These are phyloP conservation scores for Proisotoma minuta DNA, from an alignment of 2,888 invertebrate genomes.

Conservation along the genomic window DNA sequence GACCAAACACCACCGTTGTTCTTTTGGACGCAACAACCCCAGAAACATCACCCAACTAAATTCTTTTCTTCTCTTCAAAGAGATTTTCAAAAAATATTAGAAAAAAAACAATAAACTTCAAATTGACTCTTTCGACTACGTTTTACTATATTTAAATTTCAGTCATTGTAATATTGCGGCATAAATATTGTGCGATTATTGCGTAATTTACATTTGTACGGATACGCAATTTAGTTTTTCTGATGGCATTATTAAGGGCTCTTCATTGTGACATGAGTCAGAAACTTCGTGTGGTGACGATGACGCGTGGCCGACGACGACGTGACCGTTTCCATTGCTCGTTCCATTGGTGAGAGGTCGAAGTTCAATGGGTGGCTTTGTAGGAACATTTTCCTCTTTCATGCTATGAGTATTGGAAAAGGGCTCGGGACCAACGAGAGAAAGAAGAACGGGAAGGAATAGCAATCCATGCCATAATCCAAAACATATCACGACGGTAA, in stretches of 20 bases:
- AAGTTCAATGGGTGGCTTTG: neutral
- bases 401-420: constrained; percentile 48
- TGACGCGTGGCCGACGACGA: neutral
- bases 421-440: constrained; percentile 65
- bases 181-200: too few species aligned
- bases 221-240: neutral
- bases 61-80: too few species aligned
- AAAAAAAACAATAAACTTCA: too few species aligned
- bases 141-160: too few species aligned
- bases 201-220: neutral
- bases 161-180: too few species aligned
- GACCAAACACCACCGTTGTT: constrained; percentile 7
- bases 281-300: neutral
- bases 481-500: constrained; percentile 68
- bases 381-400: neutral
- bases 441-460: constrained; percentile 68
- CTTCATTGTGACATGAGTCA: neutral
- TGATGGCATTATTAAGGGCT: neutral
- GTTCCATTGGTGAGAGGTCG: constrained; percentile 2
- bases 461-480: constrained; percentile 74
- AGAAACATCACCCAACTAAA: too few species aligned
- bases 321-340: constrained; percentile 3
- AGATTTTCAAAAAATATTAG: too few species aligned
- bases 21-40: constrained; percentile 1
- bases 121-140: too few species aligned